Evolutionary conservation across 2,888 invertebrate species (phyloP).

Genomic region (Heliconius charithonia): DNA sequence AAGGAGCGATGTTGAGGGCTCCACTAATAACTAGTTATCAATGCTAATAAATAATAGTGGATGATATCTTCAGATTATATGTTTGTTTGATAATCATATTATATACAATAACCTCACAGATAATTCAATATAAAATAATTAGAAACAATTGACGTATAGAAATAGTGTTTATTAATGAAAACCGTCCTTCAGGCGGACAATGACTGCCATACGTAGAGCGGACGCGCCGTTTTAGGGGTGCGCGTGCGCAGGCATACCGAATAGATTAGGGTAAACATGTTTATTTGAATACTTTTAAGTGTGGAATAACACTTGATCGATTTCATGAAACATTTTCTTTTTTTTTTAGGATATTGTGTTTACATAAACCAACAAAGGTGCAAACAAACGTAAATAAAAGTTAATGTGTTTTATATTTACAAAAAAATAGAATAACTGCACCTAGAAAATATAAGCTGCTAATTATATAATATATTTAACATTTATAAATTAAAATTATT

Average conservation of each 20-base stretch:
- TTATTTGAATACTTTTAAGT: not conserved
- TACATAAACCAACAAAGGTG: not conserved
- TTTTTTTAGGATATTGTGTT: not conserved
- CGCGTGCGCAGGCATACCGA: conserved; percentile 64
- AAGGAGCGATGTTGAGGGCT: no score
- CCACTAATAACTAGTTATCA: no score
- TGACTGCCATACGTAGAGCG: conserved; percentile 71
- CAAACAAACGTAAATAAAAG: no score
- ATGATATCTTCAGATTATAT: no score
- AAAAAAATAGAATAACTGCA: no score
- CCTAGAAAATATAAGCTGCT: no score
- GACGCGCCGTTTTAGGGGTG: conserved; percentile 72
- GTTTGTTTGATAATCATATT: no score
- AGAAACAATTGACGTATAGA: conserved; percentile 39
- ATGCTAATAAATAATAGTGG: no score
- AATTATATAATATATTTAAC: no score
- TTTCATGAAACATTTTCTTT: not conserved
- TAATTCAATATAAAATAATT: conserved; percentile 2
- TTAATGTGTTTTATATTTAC: no score
- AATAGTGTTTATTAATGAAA: conserved; percentile 51
- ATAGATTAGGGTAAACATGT: conserved; percentile 53
- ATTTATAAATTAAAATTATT: no score
- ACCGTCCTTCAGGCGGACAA: conserved; percentile 59
- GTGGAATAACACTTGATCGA: not conserved
- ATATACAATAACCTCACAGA: not conserved